Base-by-base conservation (phyloP, 2,888 invertebrate species). In the Tipula helvola region DNA sequence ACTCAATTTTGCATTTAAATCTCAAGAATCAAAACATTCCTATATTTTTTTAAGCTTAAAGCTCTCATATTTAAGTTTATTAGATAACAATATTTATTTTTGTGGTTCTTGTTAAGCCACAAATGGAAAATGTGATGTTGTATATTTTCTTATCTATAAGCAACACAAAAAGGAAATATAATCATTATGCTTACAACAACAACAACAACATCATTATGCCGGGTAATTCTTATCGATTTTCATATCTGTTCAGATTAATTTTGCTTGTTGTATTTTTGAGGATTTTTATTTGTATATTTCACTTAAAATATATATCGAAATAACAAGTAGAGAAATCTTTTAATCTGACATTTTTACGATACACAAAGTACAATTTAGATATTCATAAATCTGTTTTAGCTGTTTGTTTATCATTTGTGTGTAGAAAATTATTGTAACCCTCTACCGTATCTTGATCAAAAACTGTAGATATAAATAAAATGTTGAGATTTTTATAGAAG, bases 311-410 rank as follows among this genome's bases (percentile, higher is more conserved):
- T 71, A 71, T 71, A 28, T 71, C 28, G 71, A 71, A 71, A 71
- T 71, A 71, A 71, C 71, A 71, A 71, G 28, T 18, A 71, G 71
- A 71, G 28, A 71, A 28, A 71, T 71, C 71, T 71, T 28, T 71
- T 71, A 71, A 71, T 71, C 71, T 71, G 71, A 71, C 71, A 71
- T 71, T 71, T 71, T 71, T 71, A 71, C 71, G 71, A 71, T 71
- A 71, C 71, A 18, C 71, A 71, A 28, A 71, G 71, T 71, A 71
- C 28, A 71, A 71, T 71, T 71, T 71, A 71, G 71, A 71, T 28
- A 28, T 18, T 8, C 71, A 71, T 44, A 28, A 71, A 71, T 71
- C 71, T 28, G 71, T 71, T 71, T 71, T 71, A 71, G 71, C 10
- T 71, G 71, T 71, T 71, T 71, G 71, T 71, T 71, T 71, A 71